Evolutionary conservation across 2,888 invertebrate genomes (phyloP).

Genomic region (Rotaria socialis): DNA sequence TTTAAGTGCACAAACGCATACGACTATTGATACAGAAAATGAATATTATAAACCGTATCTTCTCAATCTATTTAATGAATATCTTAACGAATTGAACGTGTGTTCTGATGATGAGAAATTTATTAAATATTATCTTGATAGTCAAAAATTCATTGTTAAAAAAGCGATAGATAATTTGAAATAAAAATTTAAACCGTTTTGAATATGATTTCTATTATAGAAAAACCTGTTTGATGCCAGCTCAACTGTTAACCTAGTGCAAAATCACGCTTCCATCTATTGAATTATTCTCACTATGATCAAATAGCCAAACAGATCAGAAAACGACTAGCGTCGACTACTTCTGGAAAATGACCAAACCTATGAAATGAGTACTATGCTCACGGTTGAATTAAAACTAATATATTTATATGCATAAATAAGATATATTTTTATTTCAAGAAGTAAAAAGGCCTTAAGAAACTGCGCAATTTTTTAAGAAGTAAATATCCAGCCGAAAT

Average conservation of each 20-base stretch:
- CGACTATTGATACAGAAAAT: background rate
- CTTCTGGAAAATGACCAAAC: no score
- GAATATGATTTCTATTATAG: no score
- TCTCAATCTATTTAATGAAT: background rate
- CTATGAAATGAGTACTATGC: no score
- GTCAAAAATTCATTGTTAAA: background rate
- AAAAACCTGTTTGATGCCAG: no score
- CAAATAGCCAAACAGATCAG: no score
- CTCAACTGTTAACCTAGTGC: no score
- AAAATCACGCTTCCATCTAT: no score
- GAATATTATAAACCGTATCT: conserved; percentile 8
- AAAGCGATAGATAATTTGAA: background rate
- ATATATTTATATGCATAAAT: no score
- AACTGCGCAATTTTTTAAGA: background rate
- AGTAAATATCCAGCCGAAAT: background rate
- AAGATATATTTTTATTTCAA: background rate
- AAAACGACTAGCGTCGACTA: no score
- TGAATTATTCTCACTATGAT: no score
- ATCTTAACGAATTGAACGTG: background rate
- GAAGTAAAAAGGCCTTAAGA: background rate
- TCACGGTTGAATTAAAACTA: no score
- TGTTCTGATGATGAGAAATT: background rate
- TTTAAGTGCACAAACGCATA: background rate
- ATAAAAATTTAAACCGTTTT: background rate
- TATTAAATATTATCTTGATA: background rate